Conservation (phyloP, 2,113 vertebrate genomes). For the Nannospalax galili region DNA sequence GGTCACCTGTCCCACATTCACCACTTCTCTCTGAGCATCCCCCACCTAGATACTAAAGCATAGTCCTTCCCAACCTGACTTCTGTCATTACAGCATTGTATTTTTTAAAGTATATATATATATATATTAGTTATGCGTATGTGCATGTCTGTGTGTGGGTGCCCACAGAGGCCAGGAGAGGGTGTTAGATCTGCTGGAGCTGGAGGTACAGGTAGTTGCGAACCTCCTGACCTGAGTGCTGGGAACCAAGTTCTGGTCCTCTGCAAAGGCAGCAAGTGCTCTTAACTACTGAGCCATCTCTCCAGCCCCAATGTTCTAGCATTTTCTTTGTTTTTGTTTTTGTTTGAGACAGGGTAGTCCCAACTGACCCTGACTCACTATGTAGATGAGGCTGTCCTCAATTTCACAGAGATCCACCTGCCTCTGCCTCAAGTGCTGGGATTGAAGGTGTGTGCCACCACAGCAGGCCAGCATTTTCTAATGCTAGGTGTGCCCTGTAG, state of each 20-base stretch:
- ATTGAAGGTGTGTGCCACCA: no score
- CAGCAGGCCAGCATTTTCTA: no score
- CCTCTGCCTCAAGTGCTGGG: no score
- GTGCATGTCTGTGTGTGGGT: background rate
- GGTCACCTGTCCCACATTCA: background rate
- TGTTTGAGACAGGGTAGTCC: background rate
- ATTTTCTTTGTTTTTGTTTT: background rate
- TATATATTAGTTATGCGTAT: background rate
- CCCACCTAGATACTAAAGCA: no score
- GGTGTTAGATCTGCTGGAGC: no score
- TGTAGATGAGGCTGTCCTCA: no score
- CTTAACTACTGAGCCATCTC: background rate
- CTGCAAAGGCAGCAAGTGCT: background rate
- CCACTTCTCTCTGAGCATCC: background rate
- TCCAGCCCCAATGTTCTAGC: background rate
- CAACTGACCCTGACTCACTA: no score
- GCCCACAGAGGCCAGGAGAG: background rate
- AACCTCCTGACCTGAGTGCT: no score
- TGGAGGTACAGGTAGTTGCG: no score
- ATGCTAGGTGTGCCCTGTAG: background rate
- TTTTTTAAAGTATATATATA: no score
- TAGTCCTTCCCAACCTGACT: background rate
- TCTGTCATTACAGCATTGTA: accelerated
- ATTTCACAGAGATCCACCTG: no score
- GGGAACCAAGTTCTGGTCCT: background rate